Evolutionary conservation across 2,113 vertebrate genomes (phyloP).

Genomic region (Oryctolagus cuniculus): DNA sequence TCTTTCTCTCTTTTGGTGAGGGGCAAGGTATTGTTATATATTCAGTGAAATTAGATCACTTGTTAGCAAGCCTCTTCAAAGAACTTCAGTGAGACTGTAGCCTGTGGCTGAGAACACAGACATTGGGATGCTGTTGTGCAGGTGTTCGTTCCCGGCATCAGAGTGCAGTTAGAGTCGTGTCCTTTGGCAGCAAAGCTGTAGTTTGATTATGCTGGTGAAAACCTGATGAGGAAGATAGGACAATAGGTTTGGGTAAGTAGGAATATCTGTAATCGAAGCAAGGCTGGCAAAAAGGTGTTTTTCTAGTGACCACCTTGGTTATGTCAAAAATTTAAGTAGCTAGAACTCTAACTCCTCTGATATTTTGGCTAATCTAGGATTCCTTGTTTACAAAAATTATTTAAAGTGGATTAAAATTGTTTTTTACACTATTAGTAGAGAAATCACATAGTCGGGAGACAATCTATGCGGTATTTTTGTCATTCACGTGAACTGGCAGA

Average conservation of each 20-base stretch:
- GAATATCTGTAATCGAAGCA: constrained; percentile 10
- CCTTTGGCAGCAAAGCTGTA: not conserved
- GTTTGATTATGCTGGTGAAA: not conserved
- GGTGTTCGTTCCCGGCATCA: not conserved
- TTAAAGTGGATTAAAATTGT: constrained; percentile 10
- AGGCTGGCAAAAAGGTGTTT: not conserved
- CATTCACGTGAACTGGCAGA: not conserved
- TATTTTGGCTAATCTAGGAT: not conserved
- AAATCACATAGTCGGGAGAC: not conserved
- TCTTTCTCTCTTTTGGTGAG: not conserved
- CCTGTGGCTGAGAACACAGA: not conserved
- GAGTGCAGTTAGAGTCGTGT: not conserved
- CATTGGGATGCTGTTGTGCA: not conserved
- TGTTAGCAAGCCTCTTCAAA: not conserved
- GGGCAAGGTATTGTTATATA: not conserved
- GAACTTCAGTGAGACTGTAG: not conserved
- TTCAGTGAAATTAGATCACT: not conserved
- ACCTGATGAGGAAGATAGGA: not conserved
- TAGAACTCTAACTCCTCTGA: constrained; percentile 30
- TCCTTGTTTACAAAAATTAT: constrained; percentile 30
- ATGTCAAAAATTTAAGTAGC: constrained; percentile 14
- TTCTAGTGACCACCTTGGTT: not conserved
- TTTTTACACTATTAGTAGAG: not conserved
- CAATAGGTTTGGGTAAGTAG: not conserved
- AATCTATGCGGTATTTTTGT: not conserved